Percentiles rank a stretch among this genome's conserved stretches.
Evolutionary conservation across 2,113 vertebrate genomes (phyloP).

Genomic region (Crotalus viridis): DNA sequence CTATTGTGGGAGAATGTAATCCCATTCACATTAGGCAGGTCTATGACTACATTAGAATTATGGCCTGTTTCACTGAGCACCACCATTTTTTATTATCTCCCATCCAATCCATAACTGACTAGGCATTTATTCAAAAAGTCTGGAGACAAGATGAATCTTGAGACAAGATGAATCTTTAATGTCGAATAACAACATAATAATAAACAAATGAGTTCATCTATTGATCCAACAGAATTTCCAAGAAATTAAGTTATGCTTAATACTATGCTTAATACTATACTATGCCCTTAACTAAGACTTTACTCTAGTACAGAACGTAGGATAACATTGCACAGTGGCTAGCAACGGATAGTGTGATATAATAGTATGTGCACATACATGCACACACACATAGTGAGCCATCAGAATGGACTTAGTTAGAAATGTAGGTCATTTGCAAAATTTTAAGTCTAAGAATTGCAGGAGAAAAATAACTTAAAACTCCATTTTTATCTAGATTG

Average conservation of each 20-base stretch:
- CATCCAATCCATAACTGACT: background rate
- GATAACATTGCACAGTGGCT: background rate
- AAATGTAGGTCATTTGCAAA: background rate
- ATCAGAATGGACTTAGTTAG: background rate
- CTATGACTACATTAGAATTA: background rate
- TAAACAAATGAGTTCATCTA: background rate
- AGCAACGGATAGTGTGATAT: background rate
- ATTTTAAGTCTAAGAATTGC: background rate
- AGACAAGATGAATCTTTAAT: background rate
- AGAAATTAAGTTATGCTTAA: background rate
- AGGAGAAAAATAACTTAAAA: background rate
- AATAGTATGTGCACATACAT: background rate
- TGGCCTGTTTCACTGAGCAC: background rate
- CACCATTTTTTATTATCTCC: background rate
- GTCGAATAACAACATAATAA: background rate
- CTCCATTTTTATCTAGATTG: constrained; percentile 76
- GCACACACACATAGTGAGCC: background rate
- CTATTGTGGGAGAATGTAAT: background rate
- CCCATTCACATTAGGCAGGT: background rate
- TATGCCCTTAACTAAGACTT: background rate
- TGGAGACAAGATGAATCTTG: background rate
- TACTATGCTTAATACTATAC: background rate
- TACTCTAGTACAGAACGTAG: background rate
- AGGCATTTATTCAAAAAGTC: background rate
- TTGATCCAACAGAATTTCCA: background rate